Base-by-base conservation (phyloP, 2,888 invertebrate genomes). In the Athalia rosae region DNA sequence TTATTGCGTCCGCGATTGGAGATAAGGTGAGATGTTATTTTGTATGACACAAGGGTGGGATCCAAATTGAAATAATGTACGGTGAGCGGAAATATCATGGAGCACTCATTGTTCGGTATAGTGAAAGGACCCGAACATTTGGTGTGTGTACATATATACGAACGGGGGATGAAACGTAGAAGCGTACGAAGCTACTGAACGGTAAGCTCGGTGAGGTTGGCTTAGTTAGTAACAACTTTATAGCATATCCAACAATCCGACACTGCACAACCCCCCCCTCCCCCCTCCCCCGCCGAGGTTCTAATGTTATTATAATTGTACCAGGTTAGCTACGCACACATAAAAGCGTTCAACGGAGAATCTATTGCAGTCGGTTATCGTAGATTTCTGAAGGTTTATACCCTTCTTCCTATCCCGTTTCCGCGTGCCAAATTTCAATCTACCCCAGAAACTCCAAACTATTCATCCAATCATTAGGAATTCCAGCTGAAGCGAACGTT, bases 1-100 rank as follows among this genome's bases (percentile, higher is more conserved):
- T 28, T 2, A 28, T 28, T 28, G n/a, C n/a, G n/a, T n/a, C n/a
- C n/a, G n/a, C n/a, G 7, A 84, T 82, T 82, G 80, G 79, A 62
- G 79, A 79, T 79, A 74, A 84, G 81, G 79, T 79, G 79, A 41
- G 41, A 11, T 6, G 11, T 53, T 50, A 53, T 53, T n/a, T 47
- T 45, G 15, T 28, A 0, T 45, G 11, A 62, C 47, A 15, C 3
- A 3, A 5, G 50, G 3, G 15, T 28, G 4, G 4, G 50, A 15
- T 28, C 9, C 6, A 66, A 50, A 66, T 66, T 28, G 48, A 50
- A 15, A 66, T 66, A 66, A 66, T 66, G 45, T 50, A 69, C 56
- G 8, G 58, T 58, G 28, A 53, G 11, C 4, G 41, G 43, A 56
- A 56, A 69, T 56, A 69, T 69, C 69, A 56, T 69, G 56, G 69